Base-by-base conservation (phyloP, 2,888 invertebrate genomes). In the Teinopalpus imperialis region DNA sequence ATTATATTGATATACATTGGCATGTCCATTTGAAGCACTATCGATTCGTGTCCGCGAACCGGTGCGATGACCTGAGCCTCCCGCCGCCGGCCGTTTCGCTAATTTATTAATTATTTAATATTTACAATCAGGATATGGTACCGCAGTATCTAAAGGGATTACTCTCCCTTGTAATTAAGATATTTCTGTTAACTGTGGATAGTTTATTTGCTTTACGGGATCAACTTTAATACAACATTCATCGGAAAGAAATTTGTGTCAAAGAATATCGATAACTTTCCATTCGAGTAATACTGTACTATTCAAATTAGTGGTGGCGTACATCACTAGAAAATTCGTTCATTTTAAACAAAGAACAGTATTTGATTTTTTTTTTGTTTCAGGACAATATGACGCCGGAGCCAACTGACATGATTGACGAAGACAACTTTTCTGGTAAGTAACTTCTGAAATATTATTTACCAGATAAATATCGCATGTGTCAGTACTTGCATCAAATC, bases 361-460 rank as follows among this genome's bases (percentile, higher is more conserved):
- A 16, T 2, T 16, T 36, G 21, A 35, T 27, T 48, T 64, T 66
- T 66, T 53, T 51, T 59, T 89, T 85, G 78, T 93, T 93, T 4
- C 91, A 94, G 93, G 93, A 94, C 66, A 93, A 92, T 63, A 79
- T 93, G 57, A 93, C 93, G 21, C 91, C 93, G 16, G 93, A 93
- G 65, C 92, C 93, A 4, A 85, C 90, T 2, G 93, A 93, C 60
- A 91, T 92, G 76, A 91, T 90, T 56, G 93, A 93, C 57, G 94
- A 94, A 54, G 93, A 93, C 60, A 93, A 92, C 61, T 93, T 91
- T 69, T 87, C 92, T 69, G 92, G 93, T 93, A 82, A 92, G 92
- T 83, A 54, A 41, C 2, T 20, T 0, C 2, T 21, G 0, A 7
- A 13, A 24, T 9, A 7, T 10, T 9, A 7, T 24, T 23, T 10